These are phyloP conservation scores for Anoplophora glabripennis DNA, from an alignment of 1,140 invertebrate genomes.

Conservation along the genomic window DNA sequence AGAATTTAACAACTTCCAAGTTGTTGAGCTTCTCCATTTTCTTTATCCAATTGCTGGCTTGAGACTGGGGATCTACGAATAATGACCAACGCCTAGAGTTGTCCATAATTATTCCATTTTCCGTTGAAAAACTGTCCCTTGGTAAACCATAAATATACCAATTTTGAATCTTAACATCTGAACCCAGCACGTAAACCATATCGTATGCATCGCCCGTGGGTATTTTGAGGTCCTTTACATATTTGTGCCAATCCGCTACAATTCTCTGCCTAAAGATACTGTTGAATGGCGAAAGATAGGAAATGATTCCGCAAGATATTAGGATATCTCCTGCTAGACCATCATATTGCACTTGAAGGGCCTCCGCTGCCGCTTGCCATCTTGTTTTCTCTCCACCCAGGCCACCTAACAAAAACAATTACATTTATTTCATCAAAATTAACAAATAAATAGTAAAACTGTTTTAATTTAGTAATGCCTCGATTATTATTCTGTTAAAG, in stretches of 20 bases:
- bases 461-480: too few relatives aligned
- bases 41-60: slow-evolving; percentile 92
- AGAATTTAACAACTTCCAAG: slow-evolving; percentile 75
- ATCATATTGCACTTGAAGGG: slow-evolving; percentile 73
- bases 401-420: slow-evolving; percentile 54
- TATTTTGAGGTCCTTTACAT: slow-evolving; percentile 67
- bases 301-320: slow-evolving; percentile 85
- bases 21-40: slow-evolving; percentile 85
- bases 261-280: slow-evolving; percentile 61
- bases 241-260: slow-evolving; percentile 67
- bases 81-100: slow-evolving; percentile 79
- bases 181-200: slow-evolving; percentile 72
- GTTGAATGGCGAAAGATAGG: slow-evolving; percentile 84
- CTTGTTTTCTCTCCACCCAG: slow-evolving; percentile 84
- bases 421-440: not conserved
- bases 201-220: slow-evolving; percentile 73
- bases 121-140: slow-evolving; percentile 83
- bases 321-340: slow-evolving; percentile 85
- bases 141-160: slow-evolving; percentile 89
- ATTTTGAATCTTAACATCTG: slow-evolving; percentile 79
- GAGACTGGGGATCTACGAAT: slow-evolving; percentile 82
- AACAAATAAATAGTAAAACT: too few relatives aligned
- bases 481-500: slow-evolving; percentile 5
- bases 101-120: slow-evolving; percentile 81
- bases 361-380: slow-evolving; percentile 77